Conservation (phyloP, 2,888 invertebrate species). For the Aspidiotus destructor region DNA sequence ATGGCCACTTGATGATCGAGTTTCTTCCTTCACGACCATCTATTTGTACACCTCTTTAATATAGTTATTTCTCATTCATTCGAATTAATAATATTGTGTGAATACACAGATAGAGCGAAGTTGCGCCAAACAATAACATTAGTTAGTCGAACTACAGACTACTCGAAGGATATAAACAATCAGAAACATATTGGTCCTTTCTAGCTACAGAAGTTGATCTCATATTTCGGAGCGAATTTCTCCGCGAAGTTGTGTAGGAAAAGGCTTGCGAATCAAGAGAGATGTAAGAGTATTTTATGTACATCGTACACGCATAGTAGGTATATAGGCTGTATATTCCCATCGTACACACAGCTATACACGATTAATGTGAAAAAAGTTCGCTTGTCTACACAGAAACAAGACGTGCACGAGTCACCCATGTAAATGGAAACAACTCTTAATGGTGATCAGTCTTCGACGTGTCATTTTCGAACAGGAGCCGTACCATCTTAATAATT, state of each 20-base stretch:
- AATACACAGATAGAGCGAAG: no score
- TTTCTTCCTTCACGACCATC: slow-evolving; percentile 8
- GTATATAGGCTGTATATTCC: background rate
- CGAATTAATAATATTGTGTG: slow-evolving; percentile 11
- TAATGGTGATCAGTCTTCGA: slow-evolving; percentile 25
- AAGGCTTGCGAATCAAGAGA: no score
- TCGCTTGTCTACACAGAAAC: background rate
- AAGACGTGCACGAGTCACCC: background rate
- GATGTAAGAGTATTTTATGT: no score
- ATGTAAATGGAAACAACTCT: slow-evolving; percentile 7
- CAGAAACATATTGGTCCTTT: no score
- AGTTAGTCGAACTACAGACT: slow-evolving; percentile 12
- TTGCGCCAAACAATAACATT: slow-evolving; percentile 23
- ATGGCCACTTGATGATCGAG: slow-evolving; percentile 31
- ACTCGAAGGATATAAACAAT: no score
- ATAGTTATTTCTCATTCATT: slow-evolving; percentile 23
- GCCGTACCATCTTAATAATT: slow-evolving; percentile 22
- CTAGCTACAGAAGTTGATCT: no score
- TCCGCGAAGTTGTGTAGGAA: no score
- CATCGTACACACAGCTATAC: background rate
- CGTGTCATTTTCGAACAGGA: slow-evolving; percentile 21
- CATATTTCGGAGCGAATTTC: no score
- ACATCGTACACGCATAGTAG: no score
- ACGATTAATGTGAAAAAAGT: slow-evolving; percentile 1
- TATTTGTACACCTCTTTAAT: slow-evolving; percentile 18